These are phyloP conservation scores for Axinella damicornis DNA, from an alignment of 37 sponge, comb jelly and placozoan genomes.

Conservation along the genomic window DNA sequence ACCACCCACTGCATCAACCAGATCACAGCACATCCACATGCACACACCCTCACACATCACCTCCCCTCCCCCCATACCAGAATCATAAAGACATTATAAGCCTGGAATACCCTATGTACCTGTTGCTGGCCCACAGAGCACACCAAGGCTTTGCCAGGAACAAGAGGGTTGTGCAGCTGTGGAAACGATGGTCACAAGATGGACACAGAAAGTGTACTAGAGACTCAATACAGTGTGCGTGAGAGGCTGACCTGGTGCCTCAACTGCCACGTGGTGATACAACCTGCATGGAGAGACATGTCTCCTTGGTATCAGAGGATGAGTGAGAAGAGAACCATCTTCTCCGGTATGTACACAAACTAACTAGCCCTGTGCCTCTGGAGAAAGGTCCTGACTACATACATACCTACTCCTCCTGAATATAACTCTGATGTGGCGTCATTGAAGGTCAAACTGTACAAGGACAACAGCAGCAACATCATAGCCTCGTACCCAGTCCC, in stretches of 20 bases:
- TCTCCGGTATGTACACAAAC: too few relatives aligned
- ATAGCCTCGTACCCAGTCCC: too few relatives aligned
- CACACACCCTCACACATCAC: neutral
- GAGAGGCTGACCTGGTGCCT: conserved; percentile 21
- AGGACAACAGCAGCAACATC: neutral
- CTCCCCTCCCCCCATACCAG: too few relatives aligned
- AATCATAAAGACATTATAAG: too few relatives aligned
- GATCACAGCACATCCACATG: neutral
- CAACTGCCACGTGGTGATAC: conserved; percentile 27
- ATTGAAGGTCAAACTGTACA: conserved; percentile 40
- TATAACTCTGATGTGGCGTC: conserved; percentile 44
- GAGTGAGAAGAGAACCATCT: too few relatives aligned
- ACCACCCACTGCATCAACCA: conserved; percentile 24
- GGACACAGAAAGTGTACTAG: neutral
- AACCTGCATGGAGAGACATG: conserved; percentile 17
- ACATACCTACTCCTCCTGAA: conserved; percentile 64
- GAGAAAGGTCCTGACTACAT: neutral
- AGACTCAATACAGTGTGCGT: neutral
- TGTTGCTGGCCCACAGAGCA: conserved; percentile 26
- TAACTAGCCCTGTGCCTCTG: neutral
- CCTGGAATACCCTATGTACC: too few relatives aligned
- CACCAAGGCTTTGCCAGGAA: neutral
- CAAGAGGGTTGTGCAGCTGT: conserved; percentile 36
- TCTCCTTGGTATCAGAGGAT: neutral
- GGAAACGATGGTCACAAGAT: neutral